Evolutionary conservation across 1,140 invertebrate genomes (phyloP), one percentile per base, ranked within the genome.

Genomic region (Drosophila tropicalis): DNA sequence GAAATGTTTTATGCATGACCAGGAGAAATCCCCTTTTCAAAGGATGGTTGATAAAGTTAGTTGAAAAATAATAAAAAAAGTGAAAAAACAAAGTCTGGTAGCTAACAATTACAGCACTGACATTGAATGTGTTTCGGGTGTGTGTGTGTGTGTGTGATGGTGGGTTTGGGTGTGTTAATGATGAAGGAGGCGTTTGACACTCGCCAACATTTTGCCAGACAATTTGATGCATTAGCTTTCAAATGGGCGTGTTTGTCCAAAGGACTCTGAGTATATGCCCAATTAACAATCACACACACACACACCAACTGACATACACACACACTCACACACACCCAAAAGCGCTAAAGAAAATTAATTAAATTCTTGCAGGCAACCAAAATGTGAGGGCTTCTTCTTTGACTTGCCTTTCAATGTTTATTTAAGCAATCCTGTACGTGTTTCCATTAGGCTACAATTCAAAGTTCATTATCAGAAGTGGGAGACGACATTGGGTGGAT

Each of bases 401-500:
- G 60, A 56, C 54, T 41, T 68, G 66, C 73, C 63, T 61, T 36
- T 66, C 66, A 76, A 76, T 70, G 67, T 82, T 82, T 79, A 86
- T 89, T 80, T 84, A 81, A 83, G 84, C 63, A 69, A 89, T 89
- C 70, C 72, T 47, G 80, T 89, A 89, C 84, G 84, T 89, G 84
- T 89, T 89, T 89, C 80, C 84, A 89, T 89, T 89, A 89, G 84
- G 80, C 81, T 65, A 70, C 80, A 75, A 89, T 89, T 89, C 84
- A 89, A 84, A 82, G 77, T 81, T 89, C 73, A 84, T 84, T 83
- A 89, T 81, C 80, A 70, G 72, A 73, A 72, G 69, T 70, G 44
- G 60, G 54, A 68, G 64, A 29, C 29, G 71, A 51, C 9, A 9
- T 7, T 39, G 54, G 63, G 57, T 19, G 54, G 63, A 47, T 19